phyloP scores from a whole-genome alignment of 2,113 vertebrate genomes.

The Paracanthobrama guichenoti region DNA sequence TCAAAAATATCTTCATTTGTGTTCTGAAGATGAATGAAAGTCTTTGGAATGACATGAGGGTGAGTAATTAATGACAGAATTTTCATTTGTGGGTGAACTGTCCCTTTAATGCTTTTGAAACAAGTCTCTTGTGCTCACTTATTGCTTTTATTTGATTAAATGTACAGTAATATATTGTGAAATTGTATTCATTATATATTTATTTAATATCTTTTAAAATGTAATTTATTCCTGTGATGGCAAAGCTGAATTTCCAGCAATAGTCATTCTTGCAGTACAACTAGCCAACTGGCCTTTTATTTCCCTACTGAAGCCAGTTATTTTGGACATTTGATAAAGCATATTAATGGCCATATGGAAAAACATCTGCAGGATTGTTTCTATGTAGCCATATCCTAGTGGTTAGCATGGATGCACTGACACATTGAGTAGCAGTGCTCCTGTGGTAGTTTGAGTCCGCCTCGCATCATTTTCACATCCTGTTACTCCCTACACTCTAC shows the following conservation, averaged over 20 bases:
- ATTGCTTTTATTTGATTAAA: not conserved
- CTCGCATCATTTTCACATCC: not conserved
- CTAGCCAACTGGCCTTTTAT: not conserved
- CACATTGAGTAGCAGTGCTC: not conserved
- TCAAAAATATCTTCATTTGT: too few relatives aligned
- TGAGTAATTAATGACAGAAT: too few relatives aligned
- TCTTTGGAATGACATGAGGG: too few relatives aligned
- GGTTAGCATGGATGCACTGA: not conserved
- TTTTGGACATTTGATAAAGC: constrained; percentile 23
- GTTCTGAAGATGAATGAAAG: too few relatives aligned
- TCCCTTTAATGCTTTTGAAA: not conserved
- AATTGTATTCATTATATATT: too few relatives aligned
- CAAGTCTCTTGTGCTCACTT: not conserved
- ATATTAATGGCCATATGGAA: constrained; percentile 3
- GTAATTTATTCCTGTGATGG: not conserved
- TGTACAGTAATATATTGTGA: not conserved
- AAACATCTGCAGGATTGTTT: constrained; percentile 2
- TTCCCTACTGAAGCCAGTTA: not conserved
- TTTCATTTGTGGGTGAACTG: too few relatives aligned
- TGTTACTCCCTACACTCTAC: not conserved
- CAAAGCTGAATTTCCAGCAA: not conserved
- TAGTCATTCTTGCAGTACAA: not conserved
- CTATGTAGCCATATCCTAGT: not conserved
- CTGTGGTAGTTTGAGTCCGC: not conserved
- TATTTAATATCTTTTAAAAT: too few relatives aligned